Percentiles rank a stretch among this genome's conserved stretches.
phyloP scores from a whole-genome alignment of 2,797 vertebrate species.

The Nasua narica region DNA sequence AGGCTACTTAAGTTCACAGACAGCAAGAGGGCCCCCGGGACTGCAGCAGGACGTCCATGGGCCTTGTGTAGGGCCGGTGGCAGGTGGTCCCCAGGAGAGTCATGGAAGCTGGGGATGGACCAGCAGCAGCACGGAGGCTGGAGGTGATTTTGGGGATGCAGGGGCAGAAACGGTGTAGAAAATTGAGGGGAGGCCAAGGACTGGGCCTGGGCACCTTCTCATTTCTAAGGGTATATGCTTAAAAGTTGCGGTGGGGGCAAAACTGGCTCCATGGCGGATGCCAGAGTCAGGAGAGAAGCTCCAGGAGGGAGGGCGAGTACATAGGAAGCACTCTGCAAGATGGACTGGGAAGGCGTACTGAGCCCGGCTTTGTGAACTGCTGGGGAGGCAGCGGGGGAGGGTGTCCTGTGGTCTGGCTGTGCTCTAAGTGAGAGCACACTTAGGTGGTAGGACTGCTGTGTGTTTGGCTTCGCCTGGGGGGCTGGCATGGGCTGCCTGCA shows the following conservation, averaged over 20 bases:
- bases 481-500: not conserved
- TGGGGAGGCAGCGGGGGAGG: not conserved
- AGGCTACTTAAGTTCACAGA: not conserved
- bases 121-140: fast-evolving
- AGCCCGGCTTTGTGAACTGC: not conserved
- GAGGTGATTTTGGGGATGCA: no score
- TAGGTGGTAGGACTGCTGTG: not conserved
- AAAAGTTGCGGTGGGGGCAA: not conserved
- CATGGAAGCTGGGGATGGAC: not conserved
- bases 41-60: not conserved
- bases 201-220: not conserved
- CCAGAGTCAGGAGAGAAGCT: not conserved
- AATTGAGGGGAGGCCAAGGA: not conserved
- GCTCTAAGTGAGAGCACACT: not conserved
- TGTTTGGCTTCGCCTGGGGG: not conserved
- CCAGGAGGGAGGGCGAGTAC: not conserved
- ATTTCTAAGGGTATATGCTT: not conserved
- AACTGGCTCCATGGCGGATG: not conserved
- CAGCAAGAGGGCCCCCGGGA: not conserved
- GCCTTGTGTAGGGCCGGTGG: not conserved
- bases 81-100: not conserved
- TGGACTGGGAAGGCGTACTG: no score
- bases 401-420: not conserved
- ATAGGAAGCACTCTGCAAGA: not conserved
- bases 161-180: not conserved